Evolutionary conservation across 2,797 vertebrate genomes (phyloP).

Genomic region (Chrysocyon brachyurus): DNA sequence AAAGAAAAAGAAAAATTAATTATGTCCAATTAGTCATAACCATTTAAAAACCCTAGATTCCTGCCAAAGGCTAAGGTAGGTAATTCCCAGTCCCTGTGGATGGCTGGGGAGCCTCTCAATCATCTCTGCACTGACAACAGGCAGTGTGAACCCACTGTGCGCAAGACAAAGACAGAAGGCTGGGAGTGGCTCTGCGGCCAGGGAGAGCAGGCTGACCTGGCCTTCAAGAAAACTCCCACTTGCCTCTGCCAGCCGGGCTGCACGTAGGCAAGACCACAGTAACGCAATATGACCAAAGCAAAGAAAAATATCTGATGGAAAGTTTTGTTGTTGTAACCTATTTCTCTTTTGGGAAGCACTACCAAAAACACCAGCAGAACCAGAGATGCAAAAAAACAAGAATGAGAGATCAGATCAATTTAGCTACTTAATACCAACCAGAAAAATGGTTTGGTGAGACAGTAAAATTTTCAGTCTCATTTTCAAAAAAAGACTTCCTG

Average conservation of each 20-base stretch:
- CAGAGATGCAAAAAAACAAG: neutral
- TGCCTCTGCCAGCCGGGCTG: neutral
- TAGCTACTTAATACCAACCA: slow-evolving; percentile 25
- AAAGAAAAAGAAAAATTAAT: neutral
- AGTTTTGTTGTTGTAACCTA: neutral
- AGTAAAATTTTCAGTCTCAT: slow-evolving; percentile 10
- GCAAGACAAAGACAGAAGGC: neutral
- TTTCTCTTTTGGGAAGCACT: neutral
- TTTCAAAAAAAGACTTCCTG: neutral
- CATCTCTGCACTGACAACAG: neutral
- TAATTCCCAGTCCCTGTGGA: neutral
- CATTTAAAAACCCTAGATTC: slow-evolving; percentile 53
- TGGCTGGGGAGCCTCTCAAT: neutral
- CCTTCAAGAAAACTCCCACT: neutral
- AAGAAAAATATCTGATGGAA: neutral
- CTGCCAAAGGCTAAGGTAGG: neutral
- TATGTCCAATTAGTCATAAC: slow-evolving; percentile 24
- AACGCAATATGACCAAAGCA: neutral
- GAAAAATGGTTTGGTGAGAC: neutral
- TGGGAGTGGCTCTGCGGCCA: neutral
- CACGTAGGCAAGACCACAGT: neutral
- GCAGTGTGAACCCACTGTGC: neutral
- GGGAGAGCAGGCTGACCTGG: neutral
- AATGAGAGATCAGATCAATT: neutral
- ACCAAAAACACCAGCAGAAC: neutral